A percentile compares a stretch with the other conserved stretches of the same genome.
phyloP scores from a whole-genome alignment of 2,888 invertebrate species.

The Protula sp. region DNA sequence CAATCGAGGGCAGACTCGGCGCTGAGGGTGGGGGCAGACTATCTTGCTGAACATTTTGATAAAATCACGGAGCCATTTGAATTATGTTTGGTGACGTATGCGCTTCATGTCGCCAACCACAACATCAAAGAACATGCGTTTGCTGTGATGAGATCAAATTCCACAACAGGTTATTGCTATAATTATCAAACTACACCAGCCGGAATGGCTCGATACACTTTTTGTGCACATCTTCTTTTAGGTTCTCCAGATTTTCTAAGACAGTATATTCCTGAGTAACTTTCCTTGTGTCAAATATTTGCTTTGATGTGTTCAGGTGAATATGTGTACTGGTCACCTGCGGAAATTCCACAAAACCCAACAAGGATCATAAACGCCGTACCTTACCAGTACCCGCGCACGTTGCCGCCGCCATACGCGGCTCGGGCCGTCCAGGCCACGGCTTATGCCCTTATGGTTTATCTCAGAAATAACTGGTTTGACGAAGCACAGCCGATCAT shows the following conservation, averaged over 20 bases:
- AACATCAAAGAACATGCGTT: constrained; percentile 5
- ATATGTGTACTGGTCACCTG: constrained; percentile 14
- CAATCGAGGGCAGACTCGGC: constrained; percentile 33
- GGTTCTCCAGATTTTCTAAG: no score
- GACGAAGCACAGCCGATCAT: constrained; percentile 14
- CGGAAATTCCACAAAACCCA: constrained; percentile 11
- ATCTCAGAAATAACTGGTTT: constrained; percentile 13
- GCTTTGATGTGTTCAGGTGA: constrained; percentile 3
- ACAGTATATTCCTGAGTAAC: no score
- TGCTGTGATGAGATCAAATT: constrained; percentile 4
- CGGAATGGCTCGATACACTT: no score
- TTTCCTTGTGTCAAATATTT: no score
- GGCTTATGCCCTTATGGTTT: constrained; percentile 17
- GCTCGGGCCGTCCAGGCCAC: constrained; percentile 15
- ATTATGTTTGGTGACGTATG: constrained; percentile 77
- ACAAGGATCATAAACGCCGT: constrained; percentile 11
- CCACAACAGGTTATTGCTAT: constrained; percentile 3
- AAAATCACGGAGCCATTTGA: constrained; percentile 68
- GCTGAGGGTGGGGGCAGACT: constrained; percentile 29
- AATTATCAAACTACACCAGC: background rate
- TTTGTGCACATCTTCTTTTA: no score
- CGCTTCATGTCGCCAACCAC: constrained; percentile 64
- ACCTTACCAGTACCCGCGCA: constrained; percentile 8
- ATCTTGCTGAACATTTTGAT: constrained; percentile 57
- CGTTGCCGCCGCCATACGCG: background rate